phyloP scores from a whole-genome alignment of 2,797 vertebrate genomes.

The Leptatherina wallacei region DNA sequence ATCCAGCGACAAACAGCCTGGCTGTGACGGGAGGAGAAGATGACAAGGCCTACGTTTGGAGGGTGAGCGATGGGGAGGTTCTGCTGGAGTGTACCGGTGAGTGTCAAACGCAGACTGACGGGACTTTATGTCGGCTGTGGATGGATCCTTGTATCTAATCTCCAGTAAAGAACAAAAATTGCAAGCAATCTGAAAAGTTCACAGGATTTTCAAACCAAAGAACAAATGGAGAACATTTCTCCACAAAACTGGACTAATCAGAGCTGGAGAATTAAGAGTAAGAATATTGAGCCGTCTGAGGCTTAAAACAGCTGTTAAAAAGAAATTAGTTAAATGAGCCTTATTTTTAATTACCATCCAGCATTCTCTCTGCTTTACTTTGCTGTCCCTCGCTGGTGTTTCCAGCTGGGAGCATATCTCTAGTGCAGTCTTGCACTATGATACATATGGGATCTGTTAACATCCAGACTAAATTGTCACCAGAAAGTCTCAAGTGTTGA shows the following conservation, averaged over 20 bases:
- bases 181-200: not conserved
- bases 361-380: not conserved
- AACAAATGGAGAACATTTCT: too few relatives aligned
- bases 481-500: not conserved
- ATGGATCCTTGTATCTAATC: not conserved
- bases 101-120: not conserved
- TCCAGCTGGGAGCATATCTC: not conserved
- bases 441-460: too few relatives aligned
- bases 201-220: not conserved
- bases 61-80: conserved; percentile 89
- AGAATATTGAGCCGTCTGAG: too few relatives aligned
- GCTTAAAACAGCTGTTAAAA: too few relatives aligned
- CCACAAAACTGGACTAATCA: too few relatives aligned
- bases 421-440: too few relatives aligned
- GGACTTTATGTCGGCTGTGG: not conserved
- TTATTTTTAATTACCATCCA: too few relatives aligned
- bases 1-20: conserved; percentile 89
- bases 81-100: conserved; percentile 92
- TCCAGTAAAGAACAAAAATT: not conserved
- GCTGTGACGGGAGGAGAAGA: conserved; percentile 95
- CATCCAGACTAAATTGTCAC: not conserved
- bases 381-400: not conserved
- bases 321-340: too few relatives aligned
- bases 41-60: conserved; percentile 94
- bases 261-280: too few relatives aligned